Evolutionary conservation across 2,797 vertebrate genomes (phyloP), one percentile per base, ranked within the genome.

Genomic region (Gadopsis bispinosus): DNA sequence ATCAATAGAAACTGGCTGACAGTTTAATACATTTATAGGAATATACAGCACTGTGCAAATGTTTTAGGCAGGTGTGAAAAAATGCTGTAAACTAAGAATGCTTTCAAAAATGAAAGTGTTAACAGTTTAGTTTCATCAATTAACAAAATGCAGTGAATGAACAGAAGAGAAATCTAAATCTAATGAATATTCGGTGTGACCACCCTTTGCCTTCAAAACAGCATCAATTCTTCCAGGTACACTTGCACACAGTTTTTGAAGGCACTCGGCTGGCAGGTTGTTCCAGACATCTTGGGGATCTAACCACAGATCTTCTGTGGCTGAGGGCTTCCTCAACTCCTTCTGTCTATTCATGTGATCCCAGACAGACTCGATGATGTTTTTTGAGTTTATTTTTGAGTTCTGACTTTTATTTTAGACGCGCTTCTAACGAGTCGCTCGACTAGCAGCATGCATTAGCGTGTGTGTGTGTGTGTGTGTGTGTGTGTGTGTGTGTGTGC

Each of bases 371-470:
- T 26, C 26, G 26, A 26, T 26, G 26, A 26, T 26, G 26, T 26
- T 26, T 26, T 26, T 26, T 26, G 26, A 26, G 26, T 26, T 26
- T 26, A 26, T 26, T 26, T 26, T 26, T 26, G 26, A 26, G 26
- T 26, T 26, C 26, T 26, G 26, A 26, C 26, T 26, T n/a, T n/a
- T n/a, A n/a, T n/a, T n/a, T n/a, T n/a, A n/a, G n/a, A n/a, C n/a
- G n/a, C 85, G 71, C 80, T 55, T 1, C 76, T 0, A 5, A n/a
- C 77, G 73, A 83, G 73, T 87, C 87, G 68, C 31, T 13, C 68
- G 31, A 35, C 43, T 37, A 51, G 82, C 80, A 31, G 71, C 71
- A 78, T 73, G 85, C 84, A 84, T 10, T 62, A 14, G 71, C n/a
- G n/a, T n/a, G n/a, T n/a, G n/a, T n/a, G n/a, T n/a, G n/a, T n/a